A percentile compares a stretch with the other conserved stretches of the same genome.
These are phyloP conservation scores for Cheilinus undulatus DNA, from an alignment of 2,113 vertebrate species.

Conservation along the genomic window DNA sequence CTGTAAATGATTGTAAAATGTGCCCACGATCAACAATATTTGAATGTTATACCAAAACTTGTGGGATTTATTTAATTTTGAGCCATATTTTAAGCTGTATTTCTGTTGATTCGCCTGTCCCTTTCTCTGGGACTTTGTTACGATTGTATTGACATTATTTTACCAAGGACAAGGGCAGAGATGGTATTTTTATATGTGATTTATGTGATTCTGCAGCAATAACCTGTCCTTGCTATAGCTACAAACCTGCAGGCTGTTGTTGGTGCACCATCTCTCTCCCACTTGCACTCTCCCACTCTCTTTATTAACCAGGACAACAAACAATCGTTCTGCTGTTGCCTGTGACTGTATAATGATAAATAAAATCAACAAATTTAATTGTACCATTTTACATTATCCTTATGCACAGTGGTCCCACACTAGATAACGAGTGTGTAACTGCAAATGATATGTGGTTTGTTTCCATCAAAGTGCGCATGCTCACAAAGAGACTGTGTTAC, in stretches of 20 bases:
- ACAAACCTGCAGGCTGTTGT: neutral
- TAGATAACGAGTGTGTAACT: slow-evolving; percentile 17
- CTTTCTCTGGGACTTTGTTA: neutral
- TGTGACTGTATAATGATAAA: neutral
- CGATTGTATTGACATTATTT: neutral
- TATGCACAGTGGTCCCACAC: neutral
- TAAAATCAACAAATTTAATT: neutral
- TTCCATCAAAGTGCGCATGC: slow-evolving; percentile 46
- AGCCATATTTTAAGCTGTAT: neutral
- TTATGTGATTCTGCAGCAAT: slow-evolving; percentile 33
- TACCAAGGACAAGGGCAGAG: slow-evolving; percentile 18
- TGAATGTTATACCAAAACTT: slow-evolving; percentile 3
- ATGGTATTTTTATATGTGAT: slow-evolving; percentile 31
- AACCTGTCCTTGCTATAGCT: slow-evolving; percentile 39
- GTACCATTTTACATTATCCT: too few relatives aligned
- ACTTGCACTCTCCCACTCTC: neutral
- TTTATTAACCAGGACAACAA: too few relatives aligned
- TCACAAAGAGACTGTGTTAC: slow-evolving; percentile 38
- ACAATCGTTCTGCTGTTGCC: too few relatives aligned
- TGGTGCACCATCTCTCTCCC: neutral
- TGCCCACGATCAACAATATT: neutral
- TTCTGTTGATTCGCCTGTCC: neutral
- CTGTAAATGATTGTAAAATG: neutral
- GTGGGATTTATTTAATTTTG: slow-evolving; percentile 1
- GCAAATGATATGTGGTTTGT: slow-evolving; percentile 15